Evolutionary conservation across 2,113 vertebrate genomes (phyloP), one percentile per base, ranked within the genome.

Genomic region (Oreochromis niloticus): DNA sequence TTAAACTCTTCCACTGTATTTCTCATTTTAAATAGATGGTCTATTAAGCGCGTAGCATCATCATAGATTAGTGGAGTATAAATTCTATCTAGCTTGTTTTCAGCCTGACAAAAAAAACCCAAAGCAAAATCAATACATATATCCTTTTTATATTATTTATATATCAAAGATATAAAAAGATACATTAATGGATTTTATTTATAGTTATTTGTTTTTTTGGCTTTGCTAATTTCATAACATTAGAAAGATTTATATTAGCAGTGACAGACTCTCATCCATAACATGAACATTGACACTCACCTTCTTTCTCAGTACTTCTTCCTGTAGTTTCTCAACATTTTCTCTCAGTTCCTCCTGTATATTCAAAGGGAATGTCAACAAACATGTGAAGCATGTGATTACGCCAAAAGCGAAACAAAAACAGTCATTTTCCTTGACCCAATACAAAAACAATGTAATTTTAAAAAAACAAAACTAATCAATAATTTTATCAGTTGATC

Each of bases 401-500:
- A 19, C 0, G 1, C 22, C 55, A 56, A 56, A 56, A 56, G 1
- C 1, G 4, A 56, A 56, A 56, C 54, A 56, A 1, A 56, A 56
- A 56, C 54, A 56, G 0, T 56, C 0, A 56, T 56, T 56, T 56
- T 27, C 22, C n/a, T 2, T 39, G 50, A 19, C 11, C 27, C 27
- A 56, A 56, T 32, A 61, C 4, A 16, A 32, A 61, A 61, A 61
- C 14, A 81, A 81, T 56, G 54, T 13, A 56, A 56, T 56, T 55
- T 0, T 0, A 3, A 19, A 3, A 7, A 63, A 4, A 8, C 1
- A 56, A 3, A 2, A 22, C 55, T 13, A 56, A 56, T 56, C 11
- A 56, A 56, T 56, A 27, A 9, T 16, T 4, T 82, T 80, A 85
- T 83, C 89, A 61, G 41, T 27, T 59, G 0, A 1, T 80, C 2